A percentile compares a stretch with the other conserved stretches of the same genome.
Evolutionary conservation across 2,888 invertebrate genomes (phyloP).

Genomic region (Lepidocyrtinus sp.): DNA sequence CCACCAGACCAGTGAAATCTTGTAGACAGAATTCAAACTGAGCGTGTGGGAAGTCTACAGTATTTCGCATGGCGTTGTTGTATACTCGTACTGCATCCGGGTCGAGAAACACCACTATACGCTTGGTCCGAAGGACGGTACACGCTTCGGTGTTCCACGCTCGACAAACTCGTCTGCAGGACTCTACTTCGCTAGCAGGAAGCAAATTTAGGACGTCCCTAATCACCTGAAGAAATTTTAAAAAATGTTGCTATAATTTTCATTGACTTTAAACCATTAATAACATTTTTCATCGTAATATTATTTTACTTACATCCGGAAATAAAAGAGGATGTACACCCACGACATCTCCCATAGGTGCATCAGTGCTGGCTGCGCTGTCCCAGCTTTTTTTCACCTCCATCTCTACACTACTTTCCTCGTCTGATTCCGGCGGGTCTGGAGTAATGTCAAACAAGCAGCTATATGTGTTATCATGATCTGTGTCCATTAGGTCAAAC

Average conservation of each 20-base stretch:
- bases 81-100: conserved; percentile 47
- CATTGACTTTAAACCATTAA: no score
- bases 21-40: conserved; percentile 57
- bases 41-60: conserved; percentile 58
- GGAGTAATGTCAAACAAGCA: no score
- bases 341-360: conserved; percentile 1
- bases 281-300: background rate
- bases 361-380: no score
- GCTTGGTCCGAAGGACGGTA: conserved; percentile 37
- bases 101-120: conserved; percentile 52
- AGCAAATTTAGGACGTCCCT: conserved; percentile 52
- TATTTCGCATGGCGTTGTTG: conserved; percentile 33
- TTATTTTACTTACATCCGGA: conserved; percentile 47
- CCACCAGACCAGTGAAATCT: conserved; percentile 43
- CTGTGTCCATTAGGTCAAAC: no score
- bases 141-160: conserved; percentile 55
- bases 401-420: no score
- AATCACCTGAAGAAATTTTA: conserved; percentile 43
- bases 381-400: no score
- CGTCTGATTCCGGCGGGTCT: no score
- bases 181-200: conserved; percentile 50
- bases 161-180: conserved; percentile 43
- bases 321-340: conserved; percentile 55
- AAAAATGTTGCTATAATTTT: background rate
- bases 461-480: no score